A percentile compares a stretch with the other conserved stretches of the same genome.
Conservation (phyloP, 1,140 invertebrate species). For the Drosophila ironensis region DNA sequence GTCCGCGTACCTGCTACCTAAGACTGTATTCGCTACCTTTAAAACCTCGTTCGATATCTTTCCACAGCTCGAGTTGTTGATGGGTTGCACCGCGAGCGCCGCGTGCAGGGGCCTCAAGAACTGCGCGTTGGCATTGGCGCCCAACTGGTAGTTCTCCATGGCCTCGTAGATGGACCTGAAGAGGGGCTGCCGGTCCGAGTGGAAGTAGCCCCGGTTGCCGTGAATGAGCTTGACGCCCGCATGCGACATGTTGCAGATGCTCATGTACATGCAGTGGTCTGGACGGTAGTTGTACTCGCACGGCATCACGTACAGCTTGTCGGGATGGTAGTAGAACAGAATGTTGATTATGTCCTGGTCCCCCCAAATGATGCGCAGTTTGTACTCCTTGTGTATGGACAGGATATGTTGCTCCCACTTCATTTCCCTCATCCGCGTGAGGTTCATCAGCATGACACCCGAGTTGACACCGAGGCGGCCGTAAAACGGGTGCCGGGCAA, state of each 20-base stretch:
- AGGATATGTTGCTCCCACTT: constrained; percentile 92
- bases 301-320: constrained; percentile 90
- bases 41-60: constrained; percentile 82
- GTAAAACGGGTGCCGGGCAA: constrained; percentile 97
- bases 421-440: constrained; percentile 94
- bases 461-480: constrained; percentile 96
- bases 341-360: constrained; percentile 99
- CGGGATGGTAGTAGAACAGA: constrained; percentile 95
- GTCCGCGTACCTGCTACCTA: constrained; percentile 28
- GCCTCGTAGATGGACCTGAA: constrained; percentile 90
- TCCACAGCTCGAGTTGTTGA: constrained; percentile 83
- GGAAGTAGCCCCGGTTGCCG: constrained; percentile 93
- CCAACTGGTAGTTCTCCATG: constrained; percentile 85
- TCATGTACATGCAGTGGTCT: constrained; percentile 97
- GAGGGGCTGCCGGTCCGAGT: constrained; percentile 92
- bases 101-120: constrained; percentile 83
- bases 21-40: constrained; percentile 32
- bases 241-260: constrained; percentile 89
- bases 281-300: constrained; percentile 96
- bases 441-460: constrained; percentile 98
- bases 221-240: constrained; percentile 93
- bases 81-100: constrained; percentile 74
- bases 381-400: constrained; percentile 93
- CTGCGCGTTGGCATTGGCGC: constrained; percentile 82
- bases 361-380: constrained; percentile 95